A percentile compares a stretch with the other conserved stretches of the same genome.
Conservation (phyloP, 2,113 vertebrate species). For the Chaetura pelagica region DNA sequence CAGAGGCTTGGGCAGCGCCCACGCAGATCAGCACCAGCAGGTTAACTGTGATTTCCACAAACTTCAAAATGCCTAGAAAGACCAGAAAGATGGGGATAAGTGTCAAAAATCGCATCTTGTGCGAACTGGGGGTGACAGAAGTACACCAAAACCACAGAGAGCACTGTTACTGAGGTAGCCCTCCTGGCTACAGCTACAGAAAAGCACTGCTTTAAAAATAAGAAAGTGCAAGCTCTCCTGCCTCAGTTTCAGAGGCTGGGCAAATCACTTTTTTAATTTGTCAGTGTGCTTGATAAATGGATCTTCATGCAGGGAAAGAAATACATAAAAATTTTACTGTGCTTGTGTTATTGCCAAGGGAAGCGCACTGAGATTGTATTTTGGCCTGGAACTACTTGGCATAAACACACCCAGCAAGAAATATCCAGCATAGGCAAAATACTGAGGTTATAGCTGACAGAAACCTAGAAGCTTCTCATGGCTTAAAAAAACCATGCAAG, state of each 20-base stretch:
- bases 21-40: slow-evolving; percentile 83
- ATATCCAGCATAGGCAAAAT: slow-evolving; percentile 13
- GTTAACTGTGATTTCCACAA: slow-evolving; percentile 80
- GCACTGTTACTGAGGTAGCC: neutral
- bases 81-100: neutral
- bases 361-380: neutral
- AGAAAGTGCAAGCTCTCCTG: neutral
- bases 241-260: neutral
- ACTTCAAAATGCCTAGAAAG: slow-evolving; percentile 80
- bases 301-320: neutral
- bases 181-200: neutral
- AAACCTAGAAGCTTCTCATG: slow-evolving; percentile 12
- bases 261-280: slow-evolving; percentile 43
- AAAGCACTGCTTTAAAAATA: neutral
- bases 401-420: slow-evolving; percentile 18
- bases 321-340: slow-evolving; percentile 46
- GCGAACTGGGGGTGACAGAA: neutral
- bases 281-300: slow-evolving; percentile 34
- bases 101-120: neutral
- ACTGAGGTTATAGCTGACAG: slow-evolving; percentile 8
- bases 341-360: slow-evolving; percentile 24
- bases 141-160: neutral
- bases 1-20: slow-evolving; percentile 79
- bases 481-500: neutral
- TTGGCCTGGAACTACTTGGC: slow-evolving; percentile 44